Evolutionary conservation across 2,113 vertebrate genomes (phyloP), one percentile per base, ranked within the genome.

Genomic region (Psephotus haematonotus): DNA sequence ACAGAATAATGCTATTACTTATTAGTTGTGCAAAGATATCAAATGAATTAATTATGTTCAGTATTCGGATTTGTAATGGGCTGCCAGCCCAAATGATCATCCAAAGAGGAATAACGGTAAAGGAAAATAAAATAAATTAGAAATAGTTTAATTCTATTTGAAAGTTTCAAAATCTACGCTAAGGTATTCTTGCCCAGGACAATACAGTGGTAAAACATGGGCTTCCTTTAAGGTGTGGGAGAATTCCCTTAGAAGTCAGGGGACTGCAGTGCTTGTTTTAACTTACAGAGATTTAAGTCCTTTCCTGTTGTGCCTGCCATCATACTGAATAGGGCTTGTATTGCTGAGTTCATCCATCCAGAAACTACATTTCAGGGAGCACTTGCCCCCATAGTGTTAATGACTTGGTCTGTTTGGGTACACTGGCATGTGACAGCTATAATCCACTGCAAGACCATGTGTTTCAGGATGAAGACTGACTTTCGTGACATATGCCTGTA

Each of bases 401-500:
- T 29, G 55, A 33, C 11, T 6, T 91, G 25, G 6, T 4, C 18
- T 52, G 2, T 84, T 95, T 69, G 52, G 63, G 82, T 25, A 69
- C 52, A 17, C 19, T 37, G 22, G 17, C n/a, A 28, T 44, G 6
- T 65, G 46, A 82, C 63, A 93, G 17, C 10, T 80, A 9, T 53
- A 84, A 57, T 44, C 46, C 62, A 28, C 44, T 33, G 29, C 43
- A 87, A 52, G 7, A 43, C 41, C 17, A 3, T 3, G 15, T 74
- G 43, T 43, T 78, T 67, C 57, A 75, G 55, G 57, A 64, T 52
- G 41, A 87, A 35, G 23, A 68, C 4, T 17, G 35, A 59, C 47
- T 92, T 44, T 0, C 1, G 35, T n/a, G 69, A 31, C 12, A n/a
- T 4, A 1, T 16, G 46, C 65, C 22, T 15, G 3, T 14, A 25